Percentiles rank a stretch among this genome's conserved stretches.
phyloP scores from a whole-genome alignment of 2,888 invertebrate species.

The Petrophora chlorosata region DNA sequence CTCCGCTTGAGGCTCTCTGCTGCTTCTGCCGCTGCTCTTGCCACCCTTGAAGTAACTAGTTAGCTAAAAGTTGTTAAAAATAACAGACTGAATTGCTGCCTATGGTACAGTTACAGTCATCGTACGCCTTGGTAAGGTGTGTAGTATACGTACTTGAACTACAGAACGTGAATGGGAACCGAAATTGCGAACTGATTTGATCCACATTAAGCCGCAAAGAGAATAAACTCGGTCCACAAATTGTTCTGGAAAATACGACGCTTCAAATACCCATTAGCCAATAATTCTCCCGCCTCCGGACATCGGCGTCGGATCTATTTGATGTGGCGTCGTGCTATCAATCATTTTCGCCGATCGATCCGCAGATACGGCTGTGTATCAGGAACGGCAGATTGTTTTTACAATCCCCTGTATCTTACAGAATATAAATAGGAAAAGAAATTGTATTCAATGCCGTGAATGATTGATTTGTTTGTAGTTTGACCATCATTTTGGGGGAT shows the following conservation, averaged over 20 bases:
- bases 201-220: slow-evolving; percentile 18
- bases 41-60: too few relatives aligned
- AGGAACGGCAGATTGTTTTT: slow-evolving; percentile 47
- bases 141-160: too few relatives aligned
- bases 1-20: too few relatives aligned
- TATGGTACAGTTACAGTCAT: too few relatives aligned
- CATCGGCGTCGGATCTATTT: slow-evolving; percentile 27
- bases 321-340: slow-evolving; percentile 40
- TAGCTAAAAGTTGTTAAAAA: too few relatives aligned
- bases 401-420: slow-evolving; percentile 33
- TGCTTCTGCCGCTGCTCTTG: too few relatives aligned
- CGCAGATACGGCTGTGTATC: slow-evolving; percentile 33
- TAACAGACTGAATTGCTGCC: too few relatives aligned
- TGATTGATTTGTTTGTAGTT: slow-evolving; percentile 25
- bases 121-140: too few relatives aligned
- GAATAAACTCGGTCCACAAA: slow-evolving; percentile 18
- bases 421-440: slow-evolving; percentile 33
- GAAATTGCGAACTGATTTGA: slow-evolving; percentile 19
- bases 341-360: slow-evolving; percentile 48
- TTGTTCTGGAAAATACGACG: slow-evolving; percentile 20
- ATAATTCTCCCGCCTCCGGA: slow-evolving; percentile 24
- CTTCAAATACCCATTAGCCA: slow-evolving; percentile 31
- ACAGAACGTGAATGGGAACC: neutral
- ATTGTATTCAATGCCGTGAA: slow-evolving; percentile 32
- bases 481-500: slow-evolving; percentile 2